Base-by-base conservation (phyloP, 2,797 vertebrate species). In the Anisognathus igniventris region DNA sequence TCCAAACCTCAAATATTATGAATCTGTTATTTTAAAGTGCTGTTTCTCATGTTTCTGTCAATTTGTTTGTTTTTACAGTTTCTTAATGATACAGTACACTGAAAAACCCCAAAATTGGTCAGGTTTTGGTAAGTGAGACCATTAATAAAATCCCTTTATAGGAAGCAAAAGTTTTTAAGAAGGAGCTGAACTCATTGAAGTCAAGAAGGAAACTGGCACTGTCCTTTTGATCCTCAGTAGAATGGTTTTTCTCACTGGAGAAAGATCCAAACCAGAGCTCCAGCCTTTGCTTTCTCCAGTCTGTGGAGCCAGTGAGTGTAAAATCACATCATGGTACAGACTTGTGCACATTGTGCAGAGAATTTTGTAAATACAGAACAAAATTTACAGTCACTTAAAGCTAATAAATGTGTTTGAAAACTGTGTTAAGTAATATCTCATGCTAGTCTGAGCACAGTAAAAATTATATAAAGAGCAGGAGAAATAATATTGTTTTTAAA, bases 21-120 rank as follows among this genome's bases (percentile, higher is more conserved):
- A 61, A 74, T 89, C 18, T 71, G 18, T 81, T 93, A 17, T 84
- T 90, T 81, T 86, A 92, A 86, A 80, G 51, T 66, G 50, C 27
- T 86, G 70, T 88, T 90, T 76, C 66, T 88, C 50, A 45, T 58
- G 39, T 68, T 31, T 76, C 70, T 96, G 66, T 90, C 73, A 84
- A 47, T 86, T 86, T 93, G 93, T 92, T 95, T 95, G 74, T 76
- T 96, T 96, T 93, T 62, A 44, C 2, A 4, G 31, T 84, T 93
- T 81, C 70, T 90, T 64, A 88, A 90, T 81, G 62, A 72, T 75
- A 58, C 24, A 92, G 21, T 62, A 68, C 27, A 35, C 14, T 81
- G 70, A 74, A 64, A 86, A 71, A 7, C 7, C 6, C 14, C 27
- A 60, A 58, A 27, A 85, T 19, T 86, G 60, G n/a, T 73, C 60